Base-by-base conservation (phyloP, 2,797 vertebrate species). In the Siniperca obscura region DNA sequence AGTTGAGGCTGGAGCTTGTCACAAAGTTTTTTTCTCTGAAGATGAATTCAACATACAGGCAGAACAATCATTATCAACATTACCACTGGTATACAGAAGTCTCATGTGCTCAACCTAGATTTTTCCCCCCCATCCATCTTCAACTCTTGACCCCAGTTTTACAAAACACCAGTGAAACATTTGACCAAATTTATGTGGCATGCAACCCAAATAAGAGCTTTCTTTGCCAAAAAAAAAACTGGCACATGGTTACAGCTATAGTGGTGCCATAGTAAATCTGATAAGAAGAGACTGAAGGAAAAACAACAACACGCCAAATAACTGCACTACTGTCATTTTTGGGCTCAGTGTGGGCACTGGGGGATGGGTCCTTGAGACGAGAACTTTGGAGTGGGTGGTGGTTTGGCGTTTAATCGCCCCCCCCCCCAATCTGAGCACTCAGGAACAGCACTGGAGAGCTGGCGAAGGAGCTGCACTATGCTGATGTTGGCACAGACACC, bases 401-500 rank as follows among this genome's bases (percentile, higher is more conserved):
- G 67, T 84, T 75, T 40, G 67, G 69, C 36, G 70, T 71, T 86
- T 86, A 75, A 87, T 74, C 93, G 93, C 95, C 93, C 89, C 68
- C n/a, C n/a, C 5, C 36, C 7, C 12, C 91, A 85, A 84, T 84
- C 81, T 80, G 89, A 86, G 78, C 61, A 50, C 81, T 75, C 42
- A 22, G 21, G 66, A 65, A 73, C 71, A 72, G 62, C 25, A 62
- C 21, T 65, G 66, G 77, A 11, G 70, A 57, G 1, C 42, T 46
- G 56, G 36, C 2, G 36, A n/a, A 25, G 74, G 38, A 21, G 34
- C 53, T 13, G 21, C 76, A 30, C 59, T 91, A 92, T 5, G 86
- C 93, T 30, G 90, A 91, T 67, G 96, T 94, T 8, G 98, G 97
- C 70, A 99, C 97, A 3, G 97, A 97, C 80, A 99, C 98, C 94